Evolutionary conservation across 2,113 vertebrate genomes (phyloP), one percentile per base, ranked within the genome.

Genomic region (Parus major): DNA sequence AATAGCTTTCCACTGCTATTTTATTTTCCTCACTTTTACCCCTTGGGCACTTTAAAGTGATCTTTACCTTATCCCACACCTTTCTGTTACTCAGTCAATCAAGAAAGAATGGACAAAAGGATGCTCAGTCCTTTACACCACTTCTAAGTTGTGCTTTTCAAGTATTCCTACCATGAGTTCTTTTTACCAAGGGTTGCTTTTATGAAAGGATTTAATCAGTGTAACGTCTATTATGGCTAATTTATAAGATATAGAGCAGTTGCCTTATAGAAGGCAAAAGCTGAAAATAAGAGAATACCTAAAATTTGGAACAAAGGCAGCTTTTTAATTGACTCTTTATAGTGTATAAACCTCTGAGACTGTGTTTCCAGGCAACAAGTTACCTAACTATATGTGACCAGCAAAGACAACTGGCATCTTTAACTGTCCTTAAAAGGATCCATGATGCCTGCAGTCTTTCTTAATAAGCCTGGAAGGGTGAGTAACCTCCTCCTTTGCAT

Each of bases 351-450:
- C 77, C 53, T 71, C 20, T 1, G 49, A 57, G 56, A 89, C 46
- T 79, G 44, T 94, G 91, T 95, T 96, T 96, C 94, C 94, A 95
- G 92, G 88, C 94, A 95, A 93, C 72, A 94, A 90, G 86, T 86
- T 93, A 52, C 76, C 76, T 92, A 90, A 90, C 79, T 93, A 50
- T 61, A 94, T 88, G 82, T 71, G 86, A 91, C 88, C 86, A 94
- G 68, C 46, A 94, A 94, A 87, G 90, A 90, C 44, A 88, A 60
- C 61, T 93, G 31, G 61, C 49, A 3, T 91, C 73, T 92, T 82
- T 92, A 91, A 63, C 83, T 64, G 20, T 72, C n/a, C 64, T 93
- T 93, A 61, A 92, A 75, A 89, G 41, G 25, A 75, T 84, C 49
- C 41, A 20, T 4, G 4, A 76, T 57, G 73, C 66, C 57, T 89